Conservation (phyloP, 2,888 invertebrate species). For the Drosophila putrida region DNA sequence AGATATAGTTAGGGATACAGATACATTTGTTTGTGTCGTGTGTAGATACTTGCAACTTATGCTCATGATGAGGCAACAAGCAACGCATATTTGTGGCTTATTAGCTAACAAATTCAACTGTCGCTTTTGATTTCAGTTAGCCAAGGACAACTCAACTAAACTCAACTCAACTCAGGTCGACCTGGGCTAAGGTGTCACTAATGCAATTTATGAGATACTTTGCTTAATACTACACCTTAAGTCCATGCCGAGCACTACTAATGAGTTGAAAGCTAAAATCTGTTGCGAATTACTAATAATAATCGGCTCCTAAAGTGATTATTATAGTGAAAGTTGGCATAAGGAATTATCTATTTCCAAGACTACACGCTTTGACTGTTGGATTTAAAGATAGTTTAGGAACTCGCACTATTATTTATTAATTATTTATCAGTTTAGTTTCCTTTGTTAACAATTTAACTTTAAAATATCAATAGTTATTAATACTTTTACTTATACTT, state of each 20-base stretch:
- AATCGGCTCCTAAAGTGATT: conserved; percentile 4
- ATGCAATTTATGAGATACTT: conserved; percentile 65
- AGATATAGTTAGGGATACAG: neutral
- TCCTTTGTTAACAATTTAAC: no score
- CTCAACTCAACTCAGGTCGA: neutral
- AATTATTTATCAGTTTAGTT: no score
- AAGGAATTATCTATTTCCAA: no score
- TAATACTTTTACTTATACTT: no score
- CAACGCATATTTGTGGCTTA: conserved; percentile 57
- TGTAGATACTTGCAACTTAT: conserved; percentile 43
- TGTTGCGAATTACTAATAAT: conserved; percentile 25
- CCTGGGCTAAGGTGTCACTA: conserved; percentile 49
- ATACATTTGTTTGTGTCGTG: neutral
- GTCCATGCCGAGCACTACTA: conserved; percentile 7
- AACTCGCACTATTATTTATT: no score
- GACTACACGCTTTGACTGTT: no score
- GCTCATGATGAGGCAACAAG: conserved; percentile 50
- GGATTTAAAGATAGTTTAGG: no score
- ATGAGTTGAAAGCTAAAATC: conserved; percentile 30
- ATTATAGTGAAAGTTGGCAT: no score
- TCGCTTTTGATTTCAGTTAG: conserved; percentile 61
- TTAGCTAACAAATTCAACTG: conserved; percentile 63
- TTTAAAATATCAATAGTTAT: no score
- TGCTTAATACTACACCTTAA: conserved; percentile 14
- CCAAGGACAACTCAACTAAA: neutral